These are phyloP conservation scores for Echinarachnius parma DNA, from an alignment of 53 echinoderm and acorn worm species.

Conservation along the genomic window DNA sequence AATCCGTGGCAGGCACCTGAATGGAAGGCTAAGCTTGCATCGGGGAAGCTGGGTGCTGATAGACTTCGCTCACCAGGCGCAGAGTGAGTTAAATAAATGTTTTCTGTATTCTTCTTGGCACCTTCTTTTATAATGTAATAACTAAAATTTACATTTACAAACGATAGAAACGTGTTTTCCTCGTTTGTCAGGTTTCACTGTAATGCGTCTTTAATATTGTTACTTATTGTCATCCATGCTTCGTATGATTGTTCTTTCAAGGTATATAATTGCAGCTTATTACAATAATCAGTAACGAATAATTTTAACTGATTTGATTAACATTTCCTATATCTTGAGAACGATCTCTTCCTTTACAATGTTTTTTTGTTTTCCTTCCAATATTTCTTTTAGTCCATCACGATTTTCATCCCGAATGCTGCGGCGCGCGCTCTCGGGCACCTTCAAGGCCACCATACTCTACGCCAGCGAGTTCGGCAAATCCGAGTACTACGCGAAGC, in stretches of 20 bases:
- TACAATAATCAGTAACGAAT: too few relatives aligned
- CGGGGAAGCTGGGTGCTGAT: slow-evolving; percentile 11
- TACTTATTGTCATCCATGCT: too few relatives aligned
- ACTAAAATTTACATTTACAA: too few relatives aligned
- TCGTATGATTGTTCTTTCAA: too few relatives aligned
- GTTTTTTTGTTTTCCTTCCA: background rate
- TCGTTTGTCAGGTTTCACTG: too few relatives aligned
- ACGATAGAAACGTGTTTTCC: too few relatives aligned
- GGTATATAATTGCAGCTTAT: background rate
- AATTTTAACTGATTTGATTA: too few relatives aligned
- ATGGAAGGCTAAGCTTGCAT: slow-evolving; percentile 25
- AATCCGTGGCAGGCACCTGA: slow-evolving; percentile 30
- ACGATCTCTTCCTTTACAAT: too few relatives aligned
- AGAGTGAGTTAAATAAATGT: slow-evolving; percentile 43
- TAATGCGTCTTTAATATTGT: too few relatives aligned
- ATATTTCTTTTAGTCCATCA: slow-evolving; percentile 51
- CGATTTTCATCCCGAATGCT: slow-evolving; percentile 61
- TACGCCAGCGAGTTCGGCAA: slow-evolving; percentile 86
- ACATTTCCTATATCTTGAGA: too few relatives aligned
- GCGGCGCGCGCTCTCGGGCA: slow-evolving; percentile 56
- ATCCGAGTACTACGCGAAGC: slow-evolving; percentile 63
- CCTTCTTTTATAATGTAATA: too few relatives aligned
- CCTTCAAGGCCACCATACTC: slow-evolving; percentile 71
- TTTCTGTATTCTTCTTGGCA: too few relatives aligned
- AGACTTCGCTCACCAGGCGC: slow-evolving; percentile 40